A percentile compares a stretch with the other conserved stretches of the same genome.
Conservation (phyloP, 2,113 vertebrate genomes). For the Hystrix cristata region DNA sequence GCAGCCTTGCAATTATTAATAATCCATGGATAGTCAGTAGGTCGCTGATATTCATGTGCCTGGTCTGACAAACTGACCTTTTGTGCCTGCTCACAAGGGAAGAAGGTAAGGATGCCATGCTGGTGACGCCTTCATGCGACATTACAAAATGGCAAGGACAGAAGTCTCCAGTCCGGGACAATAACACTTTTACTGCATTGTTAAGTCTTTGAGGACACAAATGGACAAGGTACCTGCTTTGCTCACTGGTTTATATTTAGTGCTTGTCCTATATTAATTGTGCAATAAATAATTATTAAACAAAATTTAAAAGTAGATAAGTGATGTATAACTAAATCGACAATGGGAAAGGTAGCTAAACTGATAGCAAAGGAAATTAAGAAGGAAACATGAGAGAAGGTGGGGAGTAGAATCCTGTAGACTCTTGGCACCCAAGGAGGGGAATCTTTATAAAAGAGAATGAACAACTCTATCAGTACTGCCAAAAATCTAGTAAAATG, state of each 20-base stretch:
- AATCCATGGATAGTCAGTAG: not conserved
- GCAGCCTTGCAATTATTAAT: slow-evolving; percentile 31
- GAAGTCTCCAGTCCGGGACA: not conserved
- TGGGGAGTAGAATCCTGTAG: not conserved
- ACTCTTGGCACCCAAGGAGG: not conserved
- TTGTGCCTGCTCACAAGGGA: not conserved
- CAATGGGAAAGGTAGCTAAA: not conserved
- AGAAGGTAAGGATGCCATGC: not conserved
- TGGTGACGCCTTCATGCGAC: not conserved
- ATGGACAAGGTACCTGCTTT: not conserved
- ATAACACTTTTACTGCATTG: not conserved
- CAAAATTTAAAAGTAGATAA: not conserved
- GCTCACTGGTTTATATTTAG: not conserved
- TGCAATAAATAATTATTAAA: slow-evolving; percentile 25
- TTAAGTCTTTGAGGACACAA: not conserved
- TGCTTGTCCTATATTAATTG: not conserved
- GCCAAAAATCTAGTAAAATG: not conserved
- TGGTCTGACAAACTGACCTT: not conserved
- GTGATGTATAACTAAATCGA: not conserved
- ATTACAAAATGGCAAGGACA: not conserved
- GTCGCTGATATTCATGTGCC: not conserved
- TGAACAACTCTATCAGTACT: not conserved
- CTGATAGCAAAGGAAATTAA: not conserved
- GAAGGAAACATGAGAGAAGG: not conserved
- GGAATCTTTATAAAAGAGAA: not conserved